Evolutionary conservation across 2,888 invertebrate genomes (phyloP).

Genomic region (Dicycla oo): DNA sequence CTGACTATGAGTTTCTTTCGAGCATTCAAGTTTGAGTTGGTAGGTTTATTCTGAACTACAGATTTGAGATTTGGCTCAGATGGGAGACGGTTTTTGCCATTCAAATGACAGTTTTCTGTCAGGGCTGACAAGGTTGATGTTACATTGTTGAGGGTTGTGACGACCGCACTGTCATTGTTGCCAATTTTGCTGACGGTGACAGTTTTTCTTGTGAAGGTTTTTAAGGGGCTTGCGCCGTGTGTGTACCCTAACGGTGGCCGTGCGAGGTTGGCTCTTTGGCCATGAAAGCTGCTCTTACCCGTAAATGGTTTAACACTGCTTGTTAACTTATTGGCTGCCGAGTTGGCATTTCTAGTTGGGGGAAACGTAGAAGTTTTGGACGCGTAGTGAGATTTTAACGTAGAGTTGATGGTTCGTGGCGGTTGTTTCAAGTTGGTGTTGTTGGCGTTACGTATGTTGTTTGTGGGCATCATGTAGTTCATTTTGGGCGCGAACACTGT

Average conservation of each 20-base stretch:
- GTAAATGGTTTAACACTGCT: slow-evolving; percentile 81
- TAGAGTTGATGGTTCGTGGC: slow-evolving; percentile 77
- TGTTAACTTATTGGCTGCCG: slow-evolving; percentile 78
- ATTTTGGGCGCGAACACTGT: slow-evolving; percentile 84
- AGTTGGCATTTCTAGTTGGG: slow-evolving; percentile 86
- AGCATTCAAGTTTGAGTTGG: slow-evolving; percentile 72
- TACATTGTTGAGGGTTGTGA: slow-evolving; percentile 79
- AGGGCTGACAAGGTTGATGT: slow-evolving; percentile 85
- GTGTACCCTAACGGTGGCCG: slow-evolving; percentile 81
- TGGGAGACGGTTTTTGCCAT: slow-evolving; percentile 84
- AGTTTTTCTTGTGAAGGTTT: slow-evolving; percentile 83
- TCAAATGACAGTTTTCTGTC: slow-evolving; percentile 87
- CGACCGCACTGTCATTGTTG: slow-evolving; percentile 75
- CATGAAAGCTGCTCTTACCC: slow-evolving; percentile 84
- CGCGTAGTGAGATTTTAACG: slow-evolving; percentile 81
- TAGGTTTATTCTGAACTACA: slow-evolving; percentile 71
- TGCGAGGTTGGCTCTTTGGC: slow-evolving; percentile 86
- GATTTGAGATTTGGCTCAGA: slow-evolving; percentile 84
- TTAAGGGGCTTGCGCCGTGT: slow-evolving; percentile 82
- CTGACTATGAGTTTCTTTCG: slow-evolving; percentile 86
- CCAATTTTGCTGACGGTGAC: slow-evolving; percentile 74
- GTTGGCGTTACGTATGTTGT: slow-evolving; percentile 84
- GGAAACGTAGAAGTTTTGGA: slow-evolving; percentile 87
- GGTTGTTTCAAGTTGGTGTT: slow-evolving; percentile 85
- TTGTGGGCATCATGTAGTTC: slow-evolving; percentile 88